These are phyloP conservation scores for Epinephelus awoara DNA, from an alignment of 2,797 vertebrate genomes.

Conservation along the genomic window DNA sequence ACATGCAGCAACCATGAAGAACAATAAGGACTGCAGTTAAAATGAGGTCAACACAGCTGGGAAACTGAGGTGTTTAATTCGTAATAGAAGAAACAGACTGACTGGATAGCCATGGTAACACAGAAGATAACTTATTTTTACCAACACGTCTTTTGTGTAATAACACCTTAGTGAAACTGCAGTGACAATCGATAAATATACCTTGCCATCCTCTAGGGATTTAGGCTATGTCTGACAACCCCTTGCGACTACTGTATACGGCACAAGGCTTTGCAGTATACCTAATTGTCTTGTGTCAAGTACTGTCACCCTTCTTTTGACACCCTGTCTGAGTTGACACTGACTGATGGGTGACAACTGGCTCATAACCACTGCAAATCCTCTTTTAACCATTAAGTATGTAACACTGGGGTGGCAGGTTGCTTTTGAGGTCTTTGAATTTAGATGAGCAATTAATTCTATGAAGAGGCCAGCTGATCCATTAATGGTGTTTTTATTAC, in stretches of 20 bases:
- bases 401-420: neutral
- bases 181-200: neutral
- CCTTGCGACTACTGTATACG: neutral
- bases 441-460: neutral
- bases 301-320: slow-evolving; percentile 12
- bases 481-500: neutral
- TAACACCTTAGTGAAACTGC: neutral
- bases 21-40: neutral
- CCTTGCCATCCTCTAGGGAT: neutral
- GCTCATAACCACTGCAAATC: slow-evolving; percentile 1
- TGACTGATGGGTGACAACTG: slow-evolving; percentile 36
- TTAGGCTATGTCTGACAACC: neutral
- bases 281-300: slow-evolving; percentile 14
- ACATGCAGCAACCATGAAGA: neutral
- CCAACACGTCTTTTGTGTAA: neutral
- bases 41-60: neutral
- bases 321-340: slow-evolving; percentile 16
- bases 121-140: neutral
- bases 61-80: neutral
- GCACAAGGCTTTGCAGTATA: neutral
- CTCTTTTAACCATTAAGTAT: neutral
- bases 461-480: neutral
- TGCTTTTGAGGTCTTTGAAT: neutral
- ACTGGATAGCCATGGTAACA: neutral
- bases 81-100: neutral